phyloP scores from a whole-genome alignment of 2,797 vertebrate genomes.

The Fringilla coelebs region DNA sequence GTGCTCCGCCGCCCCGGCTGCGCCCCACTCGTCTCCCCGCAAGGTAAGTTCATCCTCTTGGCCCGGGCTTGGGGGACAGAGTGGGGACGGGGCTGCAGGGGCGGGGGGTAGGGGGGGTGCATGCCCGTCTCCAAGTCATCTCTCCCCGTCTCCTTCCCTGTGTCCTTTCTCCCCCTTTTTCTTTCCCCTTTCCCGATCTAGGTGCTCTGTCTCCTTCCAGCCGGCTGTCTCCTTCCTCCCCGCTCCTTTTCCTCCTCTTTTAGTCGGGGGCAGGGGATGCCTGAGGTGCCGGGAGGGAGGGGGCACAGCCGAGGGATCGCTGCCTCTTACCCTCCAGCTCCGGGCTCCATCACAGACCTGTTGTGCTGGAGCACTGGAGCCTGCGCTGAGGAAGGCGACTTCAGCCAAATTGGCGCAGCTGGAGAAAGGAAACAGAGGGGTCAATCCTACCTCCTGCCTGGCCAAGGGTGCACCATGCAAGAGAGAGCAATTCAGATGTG shows the following conservation, averaged over 20 bases:
- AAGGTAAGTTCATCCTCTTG: slow-evolving; percentile 49
- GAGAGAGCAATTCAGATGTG: not conserved
- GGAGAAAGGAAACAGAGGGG: slow-evolving; percentile 29
- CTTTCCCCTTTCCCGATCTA: slow-evolving; percentile 7
- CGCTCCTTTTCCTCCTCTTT: not conserved
- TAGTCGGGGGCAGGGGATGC: not conserved
- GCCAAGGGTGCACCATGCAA: not conserved
- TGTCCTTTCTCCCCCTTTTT: slow-evolving; percentile 41
- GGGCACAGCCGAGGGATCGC: not conserved
- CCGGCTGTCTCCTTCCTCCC: slow-evolving; percentile 16
- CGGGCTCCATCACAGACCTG: slow-evolving; percentile 74
- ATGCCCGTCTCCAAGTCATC: not conserved
- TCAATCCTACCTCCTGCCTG: not conserved
- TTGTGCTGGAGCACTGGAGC: slow-evolving; percentile 65
- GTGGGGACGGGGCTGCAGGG: not conserved
- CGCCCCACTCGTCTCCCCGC: slow-evolving; percentile 33
- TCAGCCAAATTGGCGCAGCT: slow-evolving; percentile 43
- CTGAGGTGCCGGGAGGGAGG: not conserved
- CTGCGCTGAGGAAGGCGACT: slow-evolving; percentile 56
- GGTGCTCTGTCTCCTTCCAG: slow-evolving; percentile 59
- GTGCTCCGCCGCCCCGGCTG: slow-evolving; percentile 25
- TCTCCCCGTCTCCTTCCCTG: slow-evolving; percentile 29
- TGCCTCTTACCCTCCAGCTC: slow-evolving; percentile 28
- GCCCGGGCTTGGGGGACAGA: not conserved
- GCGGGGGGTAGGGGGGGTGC: not conserved